Evolutionary conservation across 92 coral and sea anemone species (phyloP).

Genomic region (Phenganax marumi): DNA sequence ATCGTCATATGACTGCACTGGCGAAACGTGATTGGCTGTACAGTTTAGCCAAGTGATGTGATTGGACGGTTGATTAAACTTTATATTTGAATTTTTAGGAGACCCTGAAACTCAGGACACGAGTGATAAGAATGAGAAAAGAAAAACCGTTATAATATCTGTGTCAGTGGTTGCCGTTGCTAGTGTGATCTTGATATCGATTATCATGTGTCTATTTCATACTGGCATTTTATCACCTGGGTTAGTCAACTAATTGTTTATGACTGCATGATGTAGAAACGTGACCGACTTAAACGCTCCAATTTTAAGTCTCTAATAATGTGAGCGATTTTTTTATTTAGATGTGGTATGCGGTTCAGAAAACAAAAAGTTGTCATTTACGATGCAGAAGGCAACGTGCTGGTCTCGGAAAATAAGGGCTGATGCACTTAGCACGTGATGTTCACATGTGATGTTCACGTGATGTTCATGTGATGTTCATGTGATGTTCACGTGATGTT

Average conservation of each 20-base stretch:
- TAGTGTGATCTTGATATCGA: neutral
- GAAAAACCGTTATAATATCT: slow-evolving; percentile 19
- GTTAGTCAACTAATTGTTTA: neutral
- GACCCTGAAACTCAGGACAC: slow-evolving; percentile 25
- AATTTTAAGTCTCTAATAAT: neutral
- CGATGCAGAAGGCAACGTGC: slow-evolving; percentile 31
- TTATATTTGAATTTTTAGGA: neutral
- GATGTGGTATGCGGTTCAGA: neutral
- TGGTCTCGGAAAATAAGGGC: neutral
- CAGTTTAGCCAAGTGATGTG: too few species aligned
- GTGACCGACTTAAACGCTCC: too few species aligned
- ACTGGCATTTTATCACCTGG: slow-evolving; percentile 31
- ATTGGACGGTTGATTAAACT: neutral
- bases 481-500: too few species aligned
- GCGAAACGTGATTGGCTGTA: too few species aligned
- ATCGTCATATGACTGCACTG: too few species aligned
- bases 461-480: too few species aligned
- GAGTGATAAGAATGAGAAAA: slow-evolving; percentile 1
- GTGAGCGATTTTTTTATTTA: neutral
- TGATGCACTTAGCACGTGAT: neutral
- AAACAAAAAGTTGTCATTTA: slow-evolving; percentile 21
- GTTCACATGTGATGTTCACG: too few species aligned
- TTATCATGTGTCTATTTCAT: slow-evolving; percentile 26
- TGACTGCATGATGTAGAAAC: neutral
- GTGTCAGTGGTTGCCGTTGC: slow-evolving; percentile 16